Percentiles rank a stretch among this genome's conserved stretches.
phyloP scores from a whole-genome alignment of 2,797 vertebrate genomes.

The Channa striata region DNA sequence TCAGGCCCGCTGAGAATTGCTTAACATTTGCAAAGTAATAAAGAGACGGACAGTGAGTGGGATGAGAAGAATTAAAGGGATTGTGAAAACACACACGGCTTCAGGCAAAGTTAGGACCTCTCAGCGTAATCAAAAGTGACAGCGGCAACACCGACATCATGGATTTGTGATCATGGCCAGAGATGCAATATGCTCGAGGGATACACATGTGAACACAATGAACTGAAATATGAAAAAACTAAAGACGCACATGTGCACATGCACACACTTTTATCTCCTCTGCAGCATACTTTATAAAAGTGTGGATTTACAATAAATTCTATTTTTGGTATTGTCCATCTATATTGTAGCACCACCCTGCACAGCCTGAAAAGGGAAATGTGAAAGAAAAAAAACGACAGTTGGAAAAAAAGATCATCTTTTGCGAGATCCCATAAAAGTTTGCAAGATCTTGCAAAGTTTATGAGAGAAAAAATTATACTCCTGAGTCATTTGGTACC shows the following conservation, averaged over 20 bases:
- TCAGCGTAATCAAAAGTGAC: slow-evolving; percentile 72
- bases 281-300: slow-evolving; percentile 28
- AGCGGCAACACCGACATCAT: slow-evolving; percentile 68
- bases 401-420: no score
- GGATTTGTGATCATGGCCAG: slow-evolving; percentile 73
- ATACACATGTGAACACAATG: not conserved
- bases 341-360: not conserved
- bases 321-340: slow-evolving; percentile 33
- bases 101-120: slow-evolving; percentile 53
- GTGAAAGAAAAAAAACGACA: no score
- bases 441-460: no score
- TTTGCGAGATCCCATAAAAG: no score
- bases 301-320: slow-evolving; percentile 47
- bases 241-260: not conserved
- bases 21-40: slow-evolving; percentile 63
- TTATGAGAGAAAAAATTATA: no score
- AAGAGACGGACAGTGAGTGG: slow-evolving; percentile 59
- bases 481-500: no score
- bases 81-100: slow-evolving; percentile 61
- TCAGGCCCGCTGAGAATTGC: slow-evolving; percentile 45
- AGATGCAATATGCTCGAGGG: slow-evolving; percentile 41
- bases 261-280: not conserved
- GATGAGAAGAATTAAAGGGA: slow-evolving; percentile 53
- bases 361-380: no score
- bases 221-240: slow-evolving; percentile 13